Conservation (phyloP, 1,140 invertebrate genomes). For the Drosophila virilis region DNA sequence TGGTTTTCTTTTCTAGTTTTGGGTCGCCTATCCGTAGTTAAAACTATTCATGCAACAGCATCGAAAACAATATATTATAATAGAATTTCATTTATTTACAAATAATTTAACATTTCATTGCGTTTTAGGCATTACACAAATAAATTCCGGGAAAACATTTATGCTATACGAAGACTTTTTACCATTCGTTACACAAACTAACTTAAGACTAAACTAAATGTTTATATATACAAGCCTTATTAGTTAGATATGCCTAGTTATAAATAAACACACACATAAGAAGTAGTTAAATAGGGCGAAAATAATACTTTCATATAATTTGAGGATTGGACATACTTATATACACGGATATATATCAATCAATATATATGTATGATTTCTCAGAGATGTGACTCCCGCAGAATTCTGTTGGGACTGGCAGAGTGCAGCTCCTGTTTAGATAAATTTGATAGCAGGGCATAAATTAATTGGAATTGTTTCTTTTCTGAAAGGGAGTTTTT, state of each 20-base stretch:
- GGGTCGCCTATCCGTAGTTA: slow-evolving; percentile 35
- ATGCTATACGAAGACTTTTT: slow-evolving; percentile 34
- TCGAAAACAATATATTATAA: slow-evolving; percentile 19
- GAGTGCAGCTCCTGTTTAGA: slow-evolving; percentile 79
- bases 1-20: slow-evolving; percentile 38
- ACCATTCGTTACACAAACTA: slow-evolving; percentile 18
- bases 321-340: slow-evolving; percentile 4
- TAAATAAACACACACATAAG: slow-evolving; percentile 40
- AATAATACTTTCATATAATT: slow-evolving; percentile 76
- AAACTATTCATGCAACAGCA: slow-evolving; percentile 52
- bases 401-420: slow-evolving; percentile 64
- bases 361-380: slow-evolving; percentile 44
- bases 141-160: slow-evolving; percentile 50
- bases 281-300: slow-evolving; percentile 38
- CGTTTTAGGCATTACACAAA: slow-evolving; percentile 50
- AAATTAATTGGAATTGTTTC: slow-evolving; percentile 43
- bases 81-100: slow-evolving; percentile 66
- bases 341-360: slow-evolving; percentile 40
- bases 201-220: background rate
- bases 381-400: slow-evolving; percentile 82
- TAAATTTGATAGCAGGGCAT: slow-evolving; percentile 63
- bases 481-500: slow-evolving; percentile 7
- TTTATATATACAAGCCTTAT: slow-evolving; percentile 39
- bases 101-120: slow-evolving; percentile 43
- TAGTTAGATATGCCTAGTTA: slow-evolving; percentile 55